These are phyloP conservation scores for Mycogona germanica DNA, from an alignment of 2,888 invertebrate species.

Conservation along the genomic window DNA sequence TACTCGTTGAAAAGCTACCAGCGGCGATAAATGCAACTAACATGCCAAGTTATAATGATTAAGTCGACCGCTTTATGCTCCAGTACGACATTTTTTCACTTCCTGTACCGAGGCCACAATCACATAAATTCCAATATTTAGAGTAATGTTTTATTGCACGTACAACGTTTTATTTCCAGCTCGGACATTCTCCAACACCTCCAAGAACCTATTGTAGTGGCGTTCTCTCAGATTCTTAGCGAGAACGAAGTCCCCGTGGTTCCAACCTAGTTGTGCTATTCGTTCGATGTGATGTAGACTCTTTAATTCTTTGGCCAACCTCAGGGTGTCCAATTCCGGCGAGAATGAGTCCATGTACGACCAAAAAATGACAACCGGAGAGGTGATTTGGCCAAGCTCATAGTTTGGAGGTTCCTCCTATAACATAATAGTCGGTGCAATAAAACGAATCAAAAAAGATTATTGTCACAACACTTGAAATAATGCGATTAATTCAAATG, in stretches of 20 bases:
- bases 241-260: background rate
- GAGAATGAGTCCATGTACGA: background rate
- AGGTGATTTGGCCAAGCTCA: background rate
- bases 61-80: no score
- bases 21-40: no score
- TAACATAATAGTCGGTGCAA: background rate
- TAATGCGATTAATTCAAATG: no score
- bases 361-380: background rate
- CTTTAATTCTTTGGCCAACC: background rate
- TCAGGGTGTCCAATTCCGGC: background rate
- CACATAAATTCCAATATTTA: no score
- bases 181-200: background rate
- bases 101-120: no score
- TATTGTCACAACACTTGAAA: no score
- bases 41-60: no score
- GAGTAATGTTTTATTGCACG: no score
- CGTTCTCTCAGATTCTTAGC: background rate
- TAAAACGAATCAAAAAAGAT: no score
- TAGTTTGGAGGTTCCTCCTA: background rate
- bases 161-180: no score
- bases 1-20: no score
- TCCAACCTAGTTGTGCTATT: background rate
- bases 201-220: background rate
- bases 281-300: background rate
- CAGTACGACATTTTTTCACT: no score